These are phyloP conservation scores for Cephalopterus ornatus DNA, from an alignment of 2,113 vertebrate species.

Conservation along the genomic window DNA sequence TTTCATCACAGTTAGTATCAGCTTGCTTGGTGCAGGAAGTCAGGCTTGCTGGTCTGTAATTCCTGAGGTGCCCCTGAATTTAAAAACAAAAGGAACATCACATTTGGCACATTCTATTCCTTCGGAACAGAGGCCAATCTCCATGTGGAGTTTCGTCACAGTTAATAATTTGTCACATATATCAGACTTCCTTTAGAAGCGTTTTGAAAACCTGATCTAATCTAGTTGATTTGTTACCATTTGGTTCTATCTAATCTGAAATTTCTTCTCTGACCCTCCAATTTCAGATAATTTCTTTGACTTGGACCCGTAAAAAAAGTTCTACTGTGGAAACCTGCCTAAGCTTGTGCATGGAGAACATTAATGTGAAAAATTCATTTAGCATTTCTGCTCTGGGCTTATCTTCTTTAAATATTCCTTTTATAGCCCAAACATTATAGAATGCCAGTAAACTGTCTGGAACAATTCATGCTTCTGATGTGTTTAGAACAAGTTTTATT, in stretches of 20 bases:
- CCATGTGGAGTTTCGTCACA: accelerated
- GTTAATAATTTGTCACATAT: constrained; percentile 31
- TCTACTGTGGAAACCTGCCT: constrained; percentile 6
- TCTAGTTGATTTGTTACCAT: constrained; percentile 30
- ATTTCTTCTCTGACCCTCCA: constrained; percentile 14
- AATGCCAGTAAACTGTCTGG: constrained; percentile 32
- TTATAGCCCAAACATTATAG: constrained; percentile 2
- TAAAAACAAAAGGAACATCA: background rate
- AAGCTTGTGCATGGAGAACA: constrained; percentile 4
- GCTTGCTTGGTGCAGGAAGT: background rate
- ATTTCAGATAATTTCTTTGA: background rate
- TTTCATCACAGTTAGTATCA: background rate
- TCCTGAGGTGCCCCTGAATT: background rate
- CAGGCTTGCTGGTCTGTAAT: background rate
- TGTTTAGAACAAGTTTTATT: constrained; percentile 32
- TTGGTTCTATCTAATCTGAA: constrained; percentile 3
- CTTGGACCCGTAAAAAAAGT: background rate
- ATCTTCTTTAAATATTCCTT: constrained; percentile 6
- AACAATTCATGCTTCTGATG: constrained; percentile 16
- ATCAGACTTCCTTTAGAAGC: background rate
- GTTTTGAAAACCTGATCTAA: constrained; percentile 31
- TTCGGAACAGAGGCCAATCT: background rate
- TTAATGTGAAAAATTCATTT: constrained; percentile 33
- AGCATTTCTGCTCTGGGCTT: constrained; percentile 41
- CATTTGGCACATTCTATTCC: background rate